Evolutionary conservation across 1,140 invertebrate genomes (phyloP).

Genomic region (Drosophila fuyamai): DNA sequence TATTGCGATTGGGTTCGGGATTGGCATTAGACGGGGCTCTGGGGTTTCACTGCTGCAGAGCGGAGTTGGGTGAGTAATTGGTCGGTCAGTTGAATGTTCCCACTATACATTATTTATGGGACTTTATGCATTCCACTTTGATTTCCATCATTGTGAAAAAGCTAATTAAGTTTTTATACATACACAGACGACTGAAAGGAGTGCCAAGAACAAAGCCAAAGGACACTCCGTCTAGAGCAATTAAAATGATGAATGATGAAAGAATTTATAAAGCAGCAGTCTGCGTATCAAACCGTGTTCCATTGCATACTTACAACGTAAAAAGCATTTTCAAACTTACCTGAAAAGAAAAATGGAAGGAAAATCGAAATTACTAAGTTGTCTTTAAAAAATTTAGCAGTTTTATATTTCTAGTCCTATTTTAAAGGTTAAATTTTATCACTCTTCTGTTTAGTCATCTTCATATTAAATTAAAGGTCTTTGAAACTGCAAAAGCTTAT

Average conservation of each 20-base stretch:
- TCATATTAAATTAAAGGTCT: no score
- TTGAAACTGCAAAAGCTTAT: no score
- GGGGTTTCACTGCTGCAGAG: constrained; percentile 2
- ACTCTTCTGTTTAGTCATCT: no score
- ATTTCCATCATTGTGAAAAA: constrained; percentile 44
- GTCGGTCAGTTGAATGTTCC: constrained; percentile 52
- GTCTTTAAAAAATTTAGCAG: not conserved
- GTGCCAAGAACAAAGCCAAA: constrained; percentile 12
- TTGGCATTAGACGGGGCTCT: not conserved
- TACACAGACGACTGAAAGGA: constrained; percentile 2
- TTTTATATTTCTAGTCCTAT: no score
- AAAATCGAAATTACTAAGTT: not conserved
- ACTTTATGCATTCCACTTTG: constrained; percentile 47
- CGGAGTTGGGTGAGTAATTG: constrained; percentile 24
- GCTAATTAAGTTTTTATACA: constrained; percentile 51
- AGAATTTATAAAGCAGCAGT: not conserved
- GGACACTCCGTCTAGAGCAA: constrained; percentile 11
- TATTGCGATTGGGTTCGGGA: not conserved
- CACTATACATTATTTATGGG: constrained; percentile 39
- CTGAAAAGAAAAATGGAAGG: constrained; percentile 22
- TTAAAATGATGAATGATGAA: constrained; percentile 28
- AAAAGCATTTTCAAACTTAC: constrained; percentile 20
- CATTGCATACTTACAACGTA: constrained; percentile 8
- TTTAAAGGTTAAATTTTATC: no score
- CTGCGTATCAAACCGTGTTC: not conserved